Percentiles rank a stretch among this genome's conserved stretches.
Evolutionary conservation across 2,797 vertebrate species (phyloP).

Genomic region (Eupleurogrammus muticus): DNA sequence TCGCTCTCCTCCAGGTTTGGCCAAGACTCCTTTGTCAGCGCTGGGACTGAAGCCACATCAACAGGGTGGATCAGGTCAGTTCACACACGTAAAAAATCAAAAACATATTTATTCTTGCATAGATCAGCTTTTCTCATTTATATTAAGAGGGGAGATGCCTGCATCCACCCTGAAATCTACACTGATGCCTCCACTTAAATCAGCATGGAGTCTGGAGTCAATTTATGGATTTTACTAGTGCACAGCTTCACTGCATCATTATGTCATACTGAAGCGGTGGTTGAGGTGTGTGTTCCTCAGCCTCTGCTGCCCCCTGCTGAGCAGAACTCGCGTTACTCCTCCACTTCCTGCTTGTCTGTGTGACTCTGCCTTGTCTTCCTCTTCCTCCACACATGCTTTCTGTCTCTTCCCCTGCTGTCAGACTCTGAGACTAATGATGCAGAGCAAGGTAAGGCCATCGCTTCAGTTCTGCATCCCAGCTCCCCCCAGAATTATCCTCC

Average conservation of each 20-base stretch:
- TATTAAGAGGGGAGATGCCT: too few species aligned
- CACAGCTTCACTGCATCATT: conserved; percentile 34
- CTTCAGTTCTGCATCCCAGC: conserved; percentile 31
- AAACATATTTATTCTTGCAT: neutral
- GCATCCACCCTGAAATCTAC: too few species aligned
- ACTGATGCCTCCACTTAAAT: too few species aligned
- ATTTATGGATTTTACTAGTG: neutral
- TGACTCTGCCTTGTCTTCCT: conserved; percentile 75
- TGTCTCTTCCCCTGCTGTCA: conserved; percentile 70
- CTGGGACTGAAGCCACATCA: conserved; percentile 89
- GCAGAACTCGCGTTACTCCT: conserved; percentile 2
- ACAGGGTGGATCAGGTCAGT: conserved; percentile 70
- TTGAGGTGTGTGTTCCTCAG: neutral
- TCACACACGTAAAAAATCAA: neutral
- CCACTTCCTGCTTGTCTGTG: conserved; percentile 58
- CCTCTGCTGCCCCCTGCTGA: conserved; percentile 59
- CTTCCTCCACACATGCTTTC: conserved; percentile 52
- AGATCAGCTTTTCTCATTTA: too few species aligned
- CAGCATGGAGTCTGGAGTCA: neutral
- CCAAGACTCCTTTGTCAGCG: conserved; percentile 89
- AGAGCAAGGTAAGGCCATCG: conserved; percentile 87
- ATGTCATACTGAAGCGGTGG: conserved; percentile 17
- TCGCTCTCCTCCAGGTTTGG: conserved; percentile 75
- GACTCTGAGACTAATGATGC: conserved; percentile 88
- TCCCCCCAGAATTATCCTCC: neutral